Evolutionary conservation across 1,140 invertebrate genomes (phyloP).

Genomic region (Laupala kohalensis): DNA sequence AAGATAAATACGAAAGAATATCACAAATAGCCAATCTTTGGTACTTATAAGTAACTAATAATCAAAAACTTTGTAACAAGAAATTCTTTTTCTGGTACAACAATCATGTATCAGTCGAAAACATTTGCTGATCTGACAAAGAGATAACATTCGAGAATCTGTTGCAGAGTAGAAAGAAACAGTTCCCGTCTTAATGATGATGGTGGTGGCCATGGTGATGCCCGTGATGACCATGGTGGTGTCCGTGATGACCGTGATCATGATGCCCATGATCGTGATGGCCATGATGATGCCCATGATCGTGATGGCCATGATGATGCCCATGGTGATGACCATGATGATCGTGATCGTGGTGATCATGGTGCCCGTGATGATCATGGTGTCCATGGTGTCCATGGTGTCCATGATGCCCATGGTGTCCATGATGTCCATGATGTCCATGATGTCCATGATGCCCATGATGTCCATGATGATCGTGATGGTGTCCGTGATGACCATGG

Average conservation of each 20-base stretch:
- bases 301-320: neutral
- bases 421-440: slow-evolving; percentile 13
- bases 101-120: neutral
- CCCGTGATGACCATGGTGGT: neutral
- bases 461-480: neutral
- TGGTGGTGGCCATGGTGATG: neutral
- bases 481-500: slow-evolving; percentile 16
- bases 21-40: no score
- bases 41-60: no score
- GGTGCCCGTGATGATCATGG: neutral
- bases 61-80: no score
- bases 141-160: no score
- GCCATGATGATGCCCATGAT: neutral
- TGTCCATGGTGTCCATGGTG: neutral
- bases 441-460: neutral
- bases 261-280: neutral
- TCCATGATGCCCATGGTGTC: slow-evolving; percentile 6
- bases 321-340: neutral
- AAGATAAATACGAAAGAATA: neutral
- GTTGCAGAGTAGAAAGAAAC: neutral
- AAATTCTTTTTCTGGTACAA: neutral
- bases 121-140: no score
- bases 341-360: neutral
- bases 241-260: neutral
- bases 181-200: neutral